A percentile compares a stretch with the other conserved stretches of the same genome.
Conservation (phyloP, 2,888 invertebrate species). For the Sinohyriopsis cumingii region DNA sequence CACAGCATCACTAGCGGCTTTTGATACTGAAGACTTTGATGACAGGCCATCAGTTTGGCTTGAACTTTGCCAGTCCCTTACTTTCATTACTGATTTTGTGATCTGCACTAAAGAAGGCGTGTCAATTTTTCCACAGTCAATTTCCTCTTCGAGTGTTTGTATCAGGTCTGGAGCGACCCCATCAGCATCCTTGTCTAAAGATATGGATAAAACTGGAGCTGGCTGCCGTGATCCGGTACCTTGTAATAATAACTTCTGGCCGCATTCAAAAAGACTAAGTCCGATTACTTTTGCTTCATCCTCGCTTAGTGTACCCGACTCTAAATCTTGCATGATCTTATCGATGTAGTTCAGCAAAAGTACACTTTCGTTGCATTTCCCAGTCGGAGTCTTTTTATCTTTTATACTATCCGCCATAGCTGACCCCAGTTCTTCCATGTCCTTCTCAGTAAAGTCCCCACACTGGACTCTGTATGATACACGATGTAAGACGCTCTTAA, state of each 20-base stretch:
- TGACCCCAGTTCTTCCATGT: constrained; percentile 15
- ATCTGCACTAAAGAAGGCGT: too few relatives aligned
- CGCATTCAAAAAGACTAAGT: constrained; percentile 30
- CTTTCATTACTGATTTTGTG: too few relatives aligned
- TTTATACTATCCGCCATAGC: constrained; percentile 5
- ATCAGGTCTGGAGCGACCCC: constrained; percentile 36
- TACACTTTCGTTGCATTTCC: not conserved
- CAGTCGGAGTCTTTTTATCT: not conserved
- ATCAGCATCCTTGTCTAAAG: constrained; percentile 23
- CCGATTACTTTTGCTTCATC: constrained; percentile 27
- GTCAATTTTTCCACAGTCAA: constrained; percentile 20
- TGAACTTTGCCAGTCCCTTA: too few relatives aligned
- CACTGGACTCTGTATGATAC: constrained; percentile 25
- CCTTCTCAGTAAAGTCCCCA: constrained; percentile 25
- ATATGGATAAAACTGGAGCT: constrained; percentile 4
- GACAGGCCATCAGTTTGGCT: too few relatives aligned
- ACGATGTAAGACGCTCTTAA: constrained; percentile 19
- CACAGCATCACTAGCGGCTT: too few relatives aligned
- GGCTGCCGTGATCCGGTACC: not conserved
- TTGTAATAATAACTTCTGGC: constrained; percentile 23
- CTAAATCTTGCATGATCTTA: constrained; percentile 21
- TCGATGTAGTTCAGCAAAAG: constrained; percentile 17
- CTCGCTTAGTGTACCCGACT: constrained; percentile 14
- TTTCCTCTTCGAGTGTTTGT: constrained; percentile 32
- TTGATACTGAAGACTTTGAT: too few relatives aligned